phyloP scores from a whole-genome alignment of 35 echinoderm and acorn worm genomes.

The Strongylocentrotus purpuratus region DNA sequence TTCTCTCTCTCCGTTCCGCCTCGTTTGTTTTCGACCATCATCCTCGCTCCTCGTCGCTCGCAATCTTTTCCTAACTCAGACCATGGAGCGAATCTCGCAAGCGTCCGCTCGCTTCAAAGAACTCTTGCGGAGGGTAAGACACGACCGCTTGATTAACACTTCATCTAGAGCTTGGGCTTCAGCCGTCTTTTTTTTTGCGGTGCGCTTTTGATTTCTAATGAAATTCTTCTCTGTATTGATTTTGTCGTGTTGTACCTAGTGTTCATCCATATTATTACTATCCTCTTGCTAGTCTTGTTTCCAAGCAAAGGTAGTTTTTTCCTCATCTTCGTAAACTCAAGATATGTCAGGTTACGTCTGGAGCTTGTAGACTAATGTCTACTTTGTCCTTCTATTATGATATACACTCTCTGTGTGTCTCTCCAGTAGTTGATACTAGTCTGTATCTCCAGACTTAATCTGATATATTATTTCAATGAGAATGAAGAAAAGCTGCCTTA shows the following conservation, averaged over 20 bases:
- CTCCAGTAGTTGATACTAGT: neutral
- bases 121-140: conserved; percentile 68
- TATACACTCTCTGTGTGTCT: too few species aligned
- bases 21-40: neutral
- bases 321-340: neutral
- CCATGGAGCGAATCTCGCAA: conserved; percentile 71
- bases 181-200: conserved; percentile 7
- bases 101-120: conserved; percentile 57
- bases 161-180: neutral
- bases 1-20: neutral
- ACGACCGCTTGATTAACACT: conserved; percentile 31
- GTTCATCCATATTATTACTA: neutral
- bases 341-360: neutral
- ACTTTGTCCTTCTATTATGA: neutral
- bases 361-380: neutral
- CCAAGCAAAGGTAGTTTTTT: neutral
- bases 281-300: neutral
- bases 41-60: neutral
- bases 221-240: neutral
- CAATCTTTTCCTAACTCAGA: conserved; percentile 54
- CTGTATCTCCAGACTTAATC: neutral
- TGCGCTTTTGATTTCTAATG: conserved; percentile 17
- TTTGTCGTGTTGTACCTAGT: neutral
- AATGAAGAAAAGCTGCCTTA: neutral
- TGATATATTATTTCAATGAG: neutral